Percentiles rank a stretch among this genome's conserved stretches.
phyloP scores from a whole-genome alignment of 2,888 invertebrate genomes.

The Ectemnius cavifrons region DNA sequence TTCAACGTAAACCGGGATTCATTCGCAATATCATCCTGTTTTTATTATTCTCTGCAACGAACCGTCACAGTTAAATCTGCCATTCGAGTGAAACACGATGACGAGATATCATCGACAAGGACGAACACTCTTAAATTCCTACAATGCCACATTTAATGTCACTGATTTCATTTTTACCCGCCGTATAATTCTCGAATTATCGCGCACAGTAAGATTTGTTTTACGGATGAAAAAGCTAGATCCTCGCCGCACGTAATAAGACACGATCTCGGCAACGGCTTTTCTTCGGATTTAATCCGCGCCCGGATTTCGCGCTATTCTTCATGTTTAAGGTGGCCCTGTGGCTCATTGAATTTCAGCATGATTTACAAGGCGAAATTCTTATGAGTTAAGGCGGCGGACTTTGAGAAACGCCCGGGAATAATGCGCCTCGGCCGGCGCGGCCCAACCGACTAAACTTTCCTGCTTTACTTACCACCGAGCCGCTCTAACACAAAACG shows the following conservation, averaged over 20 bases:
- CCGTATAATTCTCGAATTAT: neutral
- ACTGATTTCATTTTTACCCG: slow-evolving; percentile 31
- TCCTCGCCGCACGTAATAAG: slow-evolving; percentile 8
- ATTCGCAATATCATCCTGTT: too few relatives aligned
- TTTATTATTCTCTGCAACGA: too few relatives aligned
- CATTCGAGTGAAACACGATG: too few relatives aligned
- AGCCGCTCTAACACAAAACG: too few relatives aligned
- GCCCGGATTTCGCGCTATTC: neutral
- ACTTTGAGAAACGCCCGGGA: too few relatives aligned
- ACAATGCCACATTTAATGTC: slow-evolving; percentile 31
- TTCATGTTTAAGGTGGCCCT: neutral
- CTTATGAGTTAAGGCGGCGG: too few relatives aligned
- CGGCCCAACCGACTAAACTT: too few relatives aligned
- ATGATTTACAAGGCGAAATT: neutral
- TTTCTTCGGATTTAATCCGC: slow-evolving; percentile 5
- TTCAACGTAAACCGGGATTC: too few relatives aligned
- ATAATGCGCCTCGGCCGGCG: too few relatives aligned
- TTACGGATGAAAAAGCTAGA: neutral
- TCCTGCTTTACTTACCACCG: too few relatives aligned
- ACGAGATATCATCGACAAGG: too few relatives aligned
- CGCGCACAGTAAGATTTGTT: neutral
- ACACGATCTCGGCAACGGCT: neutral
- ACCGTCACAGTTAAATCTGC: too few relatives aligned
- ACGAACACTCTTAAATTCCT: slow-evolving; percentile 24
- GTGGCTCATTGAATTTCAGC: slow-evolving; percentile 1